Percentiles rank a stretch among this genome's conserved stretches.
phyloP scores from a whole-genome alignment of 2,888 invertebrate species.

The Plagodis pulveraria region DNA sequence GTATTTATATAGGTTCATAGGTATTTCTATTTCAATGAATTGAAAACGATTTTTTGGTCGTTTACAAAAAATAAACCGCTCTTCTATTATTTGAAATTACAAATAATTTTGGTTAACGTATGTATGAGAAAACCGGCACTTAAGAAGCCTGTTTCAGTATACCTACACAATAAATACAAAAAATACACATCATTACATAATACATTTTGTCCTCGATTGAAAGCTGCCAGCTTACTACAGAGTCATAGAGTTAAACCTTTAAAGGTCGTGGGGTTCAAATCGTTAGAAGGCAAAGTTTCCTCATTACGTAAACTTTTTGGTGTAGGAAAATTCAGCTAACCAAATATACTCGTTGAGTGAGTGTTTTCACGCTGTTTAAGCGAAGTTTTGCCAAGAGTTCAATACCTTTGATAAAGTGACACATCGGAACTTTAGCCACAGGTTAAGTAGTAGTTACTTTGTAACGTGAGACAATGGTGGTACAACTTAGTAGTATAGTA shows the following conservation, averaged over 20 bases:
- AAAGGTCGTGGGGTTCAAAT: conserved; percentile 10
- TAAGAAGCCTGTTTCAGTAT: too few relatives aligned
- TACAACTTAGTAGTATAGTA: conserved; percentile 26
- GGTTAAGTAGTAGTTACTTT: background rate
- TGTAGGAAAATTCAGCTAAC: conserved; percentile 14
- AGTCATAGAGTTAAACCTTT: background rate
- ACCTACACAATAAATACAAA: too few relatives aligned
- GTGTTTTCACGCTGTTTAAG: conserved; percentile 10
- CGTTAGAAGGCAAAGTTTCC: conserved; percentile 16
- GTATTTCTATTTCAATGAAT: too few relatives aligned
- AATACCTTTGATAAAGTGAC: conserved; percentile 37
- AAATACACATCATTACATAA: too few relatives aligned
- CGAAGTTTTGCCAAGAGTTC: conserved; percentile 28
- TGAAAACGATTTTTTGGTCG: too few relatives aligned
- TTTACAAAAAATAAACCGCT: too few relatives aligned
- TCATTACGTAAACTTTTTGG: conserved; percentile 21
- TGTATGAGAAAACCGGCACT: too few relatives aligned
- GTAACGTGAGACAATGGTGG: conserved; percentile 7
- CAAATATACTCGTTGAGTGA: conserved; percentile 14
- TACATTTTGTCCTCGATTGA: background rate
- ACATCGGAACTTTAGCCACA: conserved; percentile 33
- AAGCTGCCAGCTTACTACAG: background rate
- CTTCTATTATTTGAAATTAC: too few relatives aligned
- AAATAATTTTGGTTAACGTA: too few relatives aligned
- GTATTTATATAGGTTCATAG: too few relatives aligned